Evolutionary conservation across 2,113 vertebrate genomes (phyloP).

Genomic region (rat (Rattus norvegicus)): GRCr8 NC_086032.1:79932001-79932500

Average conservation of each 20-base stretch:
- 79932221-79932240: constrained; percentile 46
- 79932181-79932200: fast-evolving
- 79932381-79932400: constrained; percentile 91
- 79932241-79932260: fast-evolving
- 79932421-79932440: constrained; percentile 89
- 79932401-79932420: constrained; percentile 97
- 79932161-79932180: neutral
- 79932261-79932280: fast-evolving
- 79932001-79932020: neutral
- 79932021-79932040: neutral
- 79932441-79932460: constrained; percentile 93
- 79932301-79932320: constrained; percentile 43
- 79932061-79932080: too few species aligned
- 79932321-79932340: constrained; percentile 93
- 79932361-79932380: constrained; percentile 96
- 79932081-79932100: neutral
- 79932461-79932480: constrained; percentile 93
- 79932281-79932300: neutral
- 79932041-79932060: neutral
- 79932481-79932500: neutral
- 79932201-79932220: fast-evolving
- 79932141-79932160: neutral
- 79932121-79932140: neutral
- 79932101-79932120: neutral
- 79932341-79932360: constrained; percentile 90